These are phyloP conservation scores for Potamilus streckersoni DNA, from an alignment of 1,140 invertebrate species.

Conservation along the genomic window DNA sequence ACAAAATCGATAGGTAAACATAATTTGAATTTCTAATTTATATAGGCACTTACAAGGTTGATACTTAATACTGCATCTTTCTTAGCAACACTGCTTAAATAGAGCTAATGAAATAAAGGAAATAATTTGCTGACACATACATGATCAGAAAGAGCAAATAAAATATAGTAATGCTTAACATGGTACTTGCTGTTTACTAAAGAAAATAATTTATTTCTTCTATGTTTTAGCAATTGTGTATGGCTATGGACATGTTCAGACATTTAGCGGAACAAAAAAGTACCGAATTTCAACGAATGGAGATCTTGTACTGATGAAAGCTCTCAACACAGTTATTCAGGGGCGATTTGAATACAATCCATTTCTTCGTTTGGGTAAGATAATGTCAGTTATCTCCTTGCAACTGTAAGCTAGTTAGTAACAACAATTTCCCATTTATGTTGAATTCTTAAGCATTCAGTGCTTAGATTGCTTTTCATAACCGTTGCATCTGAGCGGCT, in stretches of 20 bases:
- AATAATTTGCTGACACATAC: too few species aligned
- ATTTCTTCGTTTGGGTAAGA: constrained; percentile 3
- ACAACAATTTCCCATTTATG: neutral
- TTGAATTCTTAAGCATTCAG: neutral
- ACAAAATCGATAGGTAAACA: too few species aligned
- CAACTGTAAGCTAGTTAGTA: neutral
- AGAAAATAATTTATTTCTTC: neutral
- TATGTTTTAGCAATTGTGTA: constrained; percentile 78
- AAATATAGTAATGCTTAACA: neutral
- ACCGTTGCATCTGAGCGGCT: neutral
- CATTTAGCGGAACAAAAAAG: constrained; percentile 84
- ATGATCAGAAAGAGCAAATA: too few species aligned
- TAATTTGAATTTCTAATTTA: too few species aligned
- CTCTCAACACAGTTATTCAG: constrained; percentile 30
- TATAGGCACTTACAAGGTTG: too few species aligned
- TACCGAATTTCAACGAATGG: constrained; percentile 98
- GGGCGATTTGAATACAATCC: constrained; percentile 41
- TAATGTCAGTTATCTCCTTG: neutral
- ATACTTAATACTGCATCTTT: too few species aligned
- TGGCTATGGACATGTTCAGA: constrained; percentile 94
- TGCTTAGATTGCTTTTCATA: neutral
- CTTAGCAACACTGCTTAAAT: too few species aligned
- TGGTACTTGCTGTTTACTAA: neutral
- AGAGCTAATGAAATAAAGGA: too few species aligned
- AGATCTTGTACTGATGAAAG: constrained; percentile 85